Conservation (phyloP, 2,113 vertebrate genomes). For the Stegostoma tigrinum region DNA sequence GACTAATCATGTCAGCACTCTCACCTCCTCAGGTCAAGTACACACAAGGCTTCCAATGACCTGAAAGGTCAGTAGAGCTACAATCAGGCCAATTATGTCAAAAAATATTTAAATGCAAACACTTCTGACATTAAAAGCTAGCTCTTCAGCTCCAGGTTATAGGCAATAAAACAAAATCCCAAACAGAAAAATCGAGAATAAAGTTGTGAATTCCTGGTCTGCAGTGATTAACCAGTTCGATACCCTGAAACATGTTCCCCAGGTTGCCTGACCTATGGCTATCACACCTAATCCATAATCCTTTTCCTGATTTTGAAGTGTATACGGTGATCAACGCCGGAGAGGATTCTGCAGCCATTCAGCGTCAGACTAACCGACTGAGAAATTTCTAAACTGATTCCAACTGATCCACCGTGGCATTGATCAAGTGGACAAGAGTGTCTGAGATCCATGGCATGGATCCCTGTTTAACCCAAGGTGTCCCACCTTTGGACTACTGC, state of each 20-base stretch:
- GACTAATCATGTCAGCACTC: not conserved
- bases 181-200: not conserved
- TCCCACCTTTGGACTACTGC: not conserved
- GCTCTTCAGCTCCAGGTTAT: not conserved
- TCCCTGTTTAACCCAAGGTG: not conserved
- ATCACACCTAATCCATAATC: not conserved
- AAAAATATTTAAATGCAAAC: not conserved
- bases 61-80: not conserved
- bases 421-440: not conserved
- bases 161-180: not conserved
- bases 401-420: not conserved
- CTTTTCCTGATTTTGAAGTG: not conserved
- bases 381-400: not conserved
- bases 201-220: not conserved
- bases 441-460: not conserved
- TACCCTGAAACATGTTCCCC: not conserved
- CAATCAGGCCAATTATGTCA: slow-evolving; percentile 1
- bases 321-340: too few relatives aligned
- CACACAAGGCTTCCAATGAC: not conserved
- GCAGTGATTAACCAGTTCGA: not conserved
- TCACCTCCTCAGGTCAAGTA: slow-evolving; percentile 1
- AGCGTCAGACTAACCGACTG: not conserved
- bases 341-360: not conserved
- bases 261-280: not conserved
- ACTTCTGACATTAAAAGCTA: slow-evolving; percentile 6